These are phyloP conservation scores for Matsumurasca onukii DNA, from an alignment of 1,140 invertebrate genomes.

Conservation along the genomic window DNA sequence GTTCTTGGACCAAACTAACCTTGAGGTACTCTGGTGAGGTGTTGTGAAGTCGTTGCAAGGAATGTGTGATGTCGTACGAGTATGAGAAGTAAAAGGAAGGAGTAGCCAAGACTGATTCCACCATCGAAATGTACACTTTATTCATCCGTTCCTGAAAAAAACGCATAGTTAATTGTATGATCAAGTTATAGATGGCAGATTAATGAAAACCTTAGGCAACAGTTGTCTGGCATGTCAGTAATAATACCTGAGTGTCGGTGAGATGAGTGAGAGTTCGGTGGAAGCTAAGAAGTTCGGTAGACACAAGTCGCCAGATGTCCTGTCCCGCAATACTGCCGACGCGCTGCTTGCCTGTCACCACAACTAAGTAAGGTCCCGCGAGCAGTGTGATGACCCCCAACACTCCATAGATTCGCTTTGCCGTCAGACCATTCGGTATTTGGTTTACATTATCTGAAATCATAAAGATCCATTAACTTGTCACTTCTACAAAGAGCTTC, in stretches of 20 bases:
- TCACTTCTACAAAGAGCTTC: neutral
- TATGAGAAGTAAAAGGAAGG: conserved; percentile 92
- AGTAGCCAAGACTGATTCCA: conserved; percentile 73
- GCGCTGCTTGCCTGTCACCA: conserved; percentile 82
- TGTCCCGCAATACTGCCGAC: conserved; percentile 85
- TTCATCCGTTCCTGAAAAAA: conserved; percentile 68
- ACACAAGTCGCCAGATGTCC: conserved; percentile 80
- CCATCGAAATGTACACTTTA: conserved; percentile 75
- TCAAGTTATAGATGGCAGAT: neutral
- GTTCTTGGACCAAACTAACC: conserved; percentile 49
- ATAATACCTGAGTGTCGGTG: conserved; percentile 65
- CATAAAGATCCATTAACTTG: conserved; percentile 1
- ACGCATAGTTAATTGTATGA: neutral
- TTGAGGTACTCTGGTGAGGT: conserved; percentile 83
- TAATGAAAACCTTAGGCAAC: neutral
- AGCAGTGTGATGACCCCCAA: conserved; percentile 84
- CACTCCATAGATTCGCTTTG: conserved; percentile 83
- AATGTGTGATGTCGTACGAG: conserved; percentile 91
- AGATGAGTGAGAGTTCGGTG: conserved; percentile 80
- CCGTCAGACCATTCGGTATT: conserved; percentile 61
- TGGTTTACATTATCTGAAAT: conserved; percentile 56
- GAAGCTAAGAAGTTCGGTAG: conserved; percentile 86
- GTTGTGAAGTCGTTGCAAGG: conserved; percentile 85
- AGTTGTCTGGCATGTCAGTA: neutral
- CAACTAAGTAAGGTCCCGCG: conserved; percentile 84